Percentiles rank a stretch among this genome's conserved stretches.
Conservation (phyloP, 2,888 invertebrate species). For the Cephonodes hylas region DNA sequence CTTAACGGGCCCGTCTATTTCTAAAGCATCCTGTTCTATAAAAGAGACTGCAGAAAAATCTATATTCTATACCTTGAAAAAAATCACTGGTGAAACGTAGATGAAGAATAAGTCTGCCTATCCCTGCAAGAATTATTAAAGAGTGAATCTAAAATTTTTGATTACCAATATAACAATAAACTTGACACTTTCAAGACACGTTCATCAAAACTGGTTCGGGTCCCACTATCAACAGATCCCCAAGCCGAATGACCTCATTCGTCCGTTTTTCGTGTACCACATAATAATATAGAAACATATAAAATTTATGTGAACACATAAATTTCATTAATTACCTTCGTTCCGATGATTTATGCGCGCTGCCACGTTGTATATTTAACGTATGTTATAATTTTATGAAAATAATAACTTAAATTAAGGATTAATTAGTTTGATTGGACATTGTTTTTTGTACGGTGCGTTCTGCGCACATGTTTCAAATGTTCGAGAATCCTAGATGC, state of each 20-base stretch:
- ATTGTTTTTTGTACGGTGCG: slow-evolving; percentile 7
- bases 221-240: slow-evolving; percentile 15
- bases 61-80: too few species aligned
- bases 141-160: too few species aligned
- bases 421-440: slow-evolving; percentile 10
- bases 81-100: too few species aligned
- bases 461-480: neutral
- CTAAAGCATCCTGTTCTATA: too few species aligned
- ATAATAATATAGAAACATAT: slow-evolving; percentile 56
- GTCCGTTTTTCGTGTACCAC: slow-evolving; percentile 44
- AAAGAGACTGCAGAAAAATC: too few species aligned
- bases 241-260: slow-evolving; percentile 54
- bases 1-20: too few species aligned
- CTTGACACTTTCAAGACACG: neutral
- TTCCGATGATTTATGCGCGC: slow-evolving; percentile 60
- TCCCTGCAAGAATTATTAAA: too few species aligned
- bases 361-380: slow-evolving; percentile 60
- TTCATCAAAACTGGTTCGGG: neutral
- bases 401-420: slow-evolving; percentile 8
- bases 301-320: slow-evolving; percentile 68
- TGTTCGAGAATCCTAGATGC: too few species aligned
- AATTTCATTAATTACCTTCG: slow-evolving; percentile 74
- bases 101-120: too few species aligned
- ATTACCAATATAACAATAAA: neutral
- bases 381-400: slow-evolving; percentile 34